Conservation (phyloP, 2,888 invertebrate species). For the Anthophora plumipes region DNA sequence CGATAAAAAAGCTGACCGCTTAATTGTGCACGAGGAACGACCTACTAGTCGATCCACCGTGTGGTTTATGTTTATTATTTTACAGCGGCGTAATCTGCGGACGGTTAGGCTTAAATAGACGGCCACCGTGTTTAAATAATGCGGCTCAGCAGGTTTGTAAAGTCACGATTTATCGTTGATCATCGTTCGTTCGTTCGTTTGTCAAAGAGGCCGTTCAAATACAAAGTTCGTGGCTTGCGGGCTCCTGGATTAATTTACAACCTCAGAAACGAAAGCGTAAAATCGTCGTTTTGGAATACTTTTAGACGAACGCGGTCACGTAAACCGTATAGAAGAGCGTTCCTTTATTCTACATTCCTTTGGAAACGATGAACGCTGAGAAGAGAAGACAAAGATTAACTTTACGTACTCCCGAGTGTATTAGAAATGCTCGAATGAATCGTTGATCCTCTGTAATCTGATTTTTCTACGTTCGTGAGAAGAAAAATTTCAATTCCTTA, state of each 20-base stretch:
- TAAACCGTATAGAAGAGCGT: too few species aligned
- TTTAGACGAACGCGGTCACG: not conserved
- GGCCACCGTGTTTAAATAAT: slow-evolving; percentile 79
- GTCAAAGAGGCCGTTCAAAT: slow-evolving; percentile 76
- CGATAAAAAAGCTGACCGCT: slow-evolving; percentile 14
- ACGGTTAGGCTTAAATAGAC: slow-evolving; percentile 78
- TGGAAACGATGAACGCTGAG: not conserved
- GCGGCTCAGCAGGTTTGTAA: slow-evolving; percentile 77
- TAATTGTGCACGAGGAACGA: not conserved
- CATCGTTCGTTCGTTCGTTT: too few species aligned
- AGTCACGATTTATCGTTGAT: slow-evolving; percentile 81
- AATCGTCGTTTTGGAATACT: slow-evolving; percentile 51
- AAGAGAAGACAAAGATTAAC: not conserved
- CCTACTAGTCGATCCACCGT: slow-evolving; percentile 35
- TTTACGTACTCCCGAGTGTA: not conserved
- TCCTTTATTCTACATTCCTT: too few species aligned
- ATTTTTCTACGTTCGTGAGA: too few species aligned
- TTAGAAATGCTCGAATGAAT: too few species aligned
- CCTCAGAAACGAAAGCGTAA: slow-evolving; percentile 78
- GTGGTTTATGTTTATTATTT: slow-evolving; percentile 83
- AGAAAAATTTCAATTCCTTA: too few species aligned
- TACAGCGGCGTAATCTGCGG: slow-evolving; percentile 80
- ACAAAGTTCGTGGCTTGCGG: slow-evolving; percentile 76
- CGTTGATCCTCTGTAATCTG: too few species aligned
- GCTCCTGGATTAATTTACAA: slow-evolving; percentile 78